These are phyloP conservation scores for Rynchops niger DNA, from an alignment of 2,113 vertebrate genomes.

Conservation along the genomic window DNA sequence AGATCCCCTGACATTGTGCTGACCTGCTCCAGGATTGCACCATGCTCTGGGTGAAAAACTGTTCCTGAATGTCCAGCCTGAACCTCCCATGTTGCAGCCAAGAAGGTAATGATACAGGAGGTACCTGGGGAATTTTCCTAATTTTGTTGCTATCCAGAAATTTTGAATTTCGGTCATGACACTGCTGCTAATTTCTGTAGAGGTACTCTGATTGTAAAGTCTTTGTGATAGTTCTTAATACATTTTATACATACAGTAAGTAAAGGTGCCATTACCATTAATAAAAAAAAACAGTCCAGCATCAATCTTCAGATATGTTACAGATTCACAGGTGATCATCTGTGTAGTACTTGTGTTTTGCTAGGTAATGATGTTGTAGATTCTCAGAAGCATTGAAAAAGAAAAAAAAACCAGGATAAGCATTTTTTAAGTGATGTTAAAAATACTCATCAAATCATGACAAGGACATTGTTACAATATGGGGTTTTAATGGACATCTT, in stretches of 20 bases:
- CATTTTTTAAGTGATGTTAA: not conserved
- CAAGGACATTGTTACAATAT: not conserved
- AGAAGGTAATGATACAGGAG: not conserved
- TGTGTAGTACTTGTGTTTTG: not conserved
- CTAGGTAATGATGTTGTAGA: not conserved
- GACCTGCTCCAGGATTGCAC: not conserved
- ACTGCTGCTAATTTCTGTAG: not conserved
- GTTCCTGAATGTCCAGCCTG: not conserved
- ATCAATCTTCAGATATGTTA: not conserved
- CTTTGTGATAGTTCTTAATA: not conserved
- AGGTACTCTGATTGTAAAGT: not conserved
- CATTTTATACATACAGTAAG: not conserved
- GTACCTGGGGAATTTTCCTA: not conserved
- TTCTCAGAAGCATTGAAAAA: not conserved
- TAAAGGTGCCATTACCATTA: not conserved
- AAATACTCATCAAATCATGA: not conserved
- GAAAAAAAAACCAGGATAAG: not conserved
- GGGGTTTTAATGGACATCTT: not conserved
- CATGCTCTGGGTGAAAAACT: not conserved
- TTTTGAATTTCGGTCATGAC: not conserved
- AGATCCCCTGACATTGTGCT: not conserved
- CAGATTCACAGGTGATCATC: not conserved
- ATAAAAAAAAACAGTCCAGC: not conserved
- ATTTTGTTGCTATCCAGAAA: not conserved
- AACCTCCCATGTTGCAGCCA: not conserved